Evolutionary conservation across 1,140 invertebrate genomes (phyloP).

Genomic region (Zophobas atratus): DNA sequence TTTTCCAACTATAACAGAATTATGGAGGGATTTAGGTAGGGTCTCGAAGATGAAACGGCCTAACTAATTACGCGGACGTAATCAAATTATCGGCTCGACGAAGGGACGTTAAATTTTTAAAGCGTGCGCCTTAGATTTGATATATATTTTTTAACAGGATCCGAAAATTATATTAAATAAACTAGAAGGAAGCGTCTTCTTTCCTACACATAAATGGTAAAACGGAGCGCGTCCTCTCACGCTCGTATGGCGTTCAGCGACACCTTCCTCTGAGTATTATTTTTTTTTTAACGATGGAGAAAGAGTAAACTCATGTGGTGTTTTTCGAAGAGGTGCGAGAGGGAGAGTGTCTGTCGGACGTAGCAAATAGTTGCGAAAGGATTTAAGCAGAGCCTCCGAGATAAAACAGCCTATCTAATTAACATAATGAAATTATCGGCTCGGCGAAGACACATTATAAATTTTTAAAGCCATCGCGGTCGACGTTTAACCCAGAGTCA

Average conservation of each 20-base stretch:
- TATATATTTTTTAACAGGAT: no score
- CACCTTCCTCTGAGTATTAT: no score
- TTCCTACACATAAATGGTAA: no score
- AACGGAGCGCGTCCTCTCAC: no score
- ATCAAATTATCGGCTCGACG: slow-evolving; percentile 36
- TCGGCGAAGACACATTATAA: slow-evolving; percentile 29
- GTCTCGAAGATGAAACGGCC: slow-evolving; percentile 36
- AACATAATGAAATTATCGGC: slow-evolving; percentile 37
- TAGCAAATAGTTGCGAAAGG: slow-evolving; percentile 3
- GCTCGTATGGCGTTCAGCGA: no score
- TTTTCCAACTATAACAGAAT: slow-evolving; percentile 38
- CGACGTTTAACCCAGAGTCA: slow-evolving; percentile 38
- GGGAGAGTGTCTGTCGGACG: no score
- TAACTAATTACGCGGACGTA: slow-evolving; percentile 38
- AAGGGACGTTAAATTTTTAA: slow-evolving; percentile 13
- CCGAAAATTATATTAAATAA: no score
- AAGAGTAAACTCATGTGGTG: no score
- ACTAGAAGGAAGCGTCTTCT: no score
- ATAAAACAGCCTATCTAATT: slow-evolving; percentile 37
- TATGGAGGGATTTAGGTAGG: slow-evolving; percentile 32
- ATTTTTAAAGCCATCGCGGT: slow-evolving; percentile 31
- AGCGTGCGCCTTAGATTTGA: not conserved
- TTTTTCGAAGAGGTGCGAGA: no score
- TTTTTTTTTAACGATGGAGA: no score
- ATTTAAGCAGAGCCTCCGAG: slow-evolving; percentile 27